Percentiles rank a stretch among this genome's conserved stretches.
These are phyloP conservation scores for Oasisia sp. DNA, from an alignment of 2,888 invertebrate species.

Conservation along the genomic window DNA sequence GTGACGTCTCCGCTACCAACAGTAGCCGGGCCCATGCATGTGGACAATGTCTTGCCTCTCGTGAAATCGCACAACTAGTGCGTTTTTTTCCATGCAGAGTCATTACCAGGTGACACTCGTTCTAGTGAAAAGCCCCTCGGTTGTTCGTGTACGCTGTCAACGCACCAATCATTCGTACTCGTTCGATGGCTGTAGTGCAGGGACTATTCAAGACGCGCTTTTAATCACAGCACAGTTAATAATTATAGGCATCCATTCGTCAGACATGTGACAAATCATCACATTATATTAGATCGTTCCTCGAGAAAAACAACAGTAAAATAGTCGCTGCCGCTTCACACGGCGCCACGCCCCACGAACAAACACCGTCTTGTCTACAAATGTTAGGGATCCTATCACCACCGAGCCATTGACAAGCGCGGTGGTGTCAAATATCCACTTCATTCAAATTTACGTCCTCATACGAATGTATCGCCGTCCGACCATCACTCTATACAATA, in stretches of 20 bases:
- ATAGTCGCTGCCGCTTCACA: not conserved
- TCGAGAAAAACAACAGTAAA: not conserved
- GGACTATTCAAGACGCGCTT: not conserved
- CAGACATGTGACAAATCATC: not conserved
- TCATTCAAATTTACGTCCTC: not conserved
- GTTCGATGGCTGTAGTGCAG: not conserved
- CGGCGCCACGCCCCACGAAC: not conserved
- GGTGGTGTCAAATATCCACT: not conserved
- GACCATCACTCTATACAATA: not conserved
- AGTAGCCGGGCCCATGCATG: not conserved
- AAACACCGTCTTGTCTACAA: too few relatives aligned
- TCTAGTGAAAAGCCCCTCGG: not conserved
- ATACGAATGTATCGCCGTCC: not conserved
- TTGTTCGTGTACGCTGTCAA: not conserved
- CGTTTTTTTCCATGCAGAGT: not conserved
- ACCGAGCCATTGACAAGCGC: not conserved
- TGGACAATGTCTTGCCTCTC: not conserved
- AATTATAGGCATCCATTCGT: not conserved
- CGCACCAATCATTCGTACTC: not conserved
- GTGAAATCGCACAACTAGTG: not conserved
- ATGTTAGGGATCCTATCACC: not conserved
- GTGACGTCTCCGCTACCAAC: not conserved
- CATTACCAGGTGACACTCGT: not conserved
- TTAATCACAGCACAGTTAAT: not conserved
- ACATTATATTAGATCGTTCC: not conserved